Conservation (phyloP, 2,888 invertebrate genomes). For the Erebia epiphron region DNA sequence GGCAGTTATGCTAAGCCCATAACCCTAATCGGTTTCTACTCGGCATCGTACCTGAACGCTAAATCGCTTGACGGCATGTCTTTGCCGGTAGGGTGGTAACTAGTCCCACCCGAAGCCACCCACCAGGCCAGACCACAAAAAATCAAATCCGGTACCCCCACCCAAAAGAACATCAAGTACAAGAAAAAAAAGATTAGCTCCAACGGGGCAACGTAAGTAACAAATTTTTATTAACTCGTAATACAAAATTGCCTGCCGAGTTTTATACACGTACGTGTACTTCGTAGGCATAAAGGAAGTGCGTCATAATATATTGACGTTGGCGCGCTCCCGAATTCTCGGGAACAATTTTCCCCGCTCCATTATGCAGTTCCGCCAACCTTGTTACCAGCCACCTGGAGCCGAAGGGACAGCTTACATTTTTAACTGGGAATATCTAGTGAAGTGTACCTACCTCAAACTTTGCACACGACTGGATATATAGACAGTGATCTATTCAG, state of each 20-base stretch:
- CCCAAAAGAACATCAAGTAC: neutral
- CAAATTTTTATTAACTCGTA: slow-evolving; percentile 17
- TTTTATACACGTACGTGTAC: neutral
- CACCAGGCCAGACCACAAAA: neutral
- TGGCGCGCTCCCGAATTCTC: slow-evolving; percentile 11
- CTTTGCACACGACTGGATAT: neutral
- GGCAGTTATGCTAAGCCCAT: no score
- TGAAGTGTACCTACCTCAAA: neutral
- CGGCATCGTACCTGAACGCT: no score
- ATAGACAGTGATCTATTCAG: no score
- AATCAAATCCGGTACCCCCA: no score
- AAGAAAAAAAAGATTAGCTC: neutral
- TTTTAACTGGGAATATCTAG: slow-evolving; percentile 12
- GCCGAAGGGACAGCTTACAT: slow-evolving; percentile 22
- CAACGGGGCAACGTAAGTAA: slow-evolving; percentile 3
- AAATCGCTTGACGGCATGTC: neutral
- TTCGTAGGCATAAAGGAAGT: neutral
- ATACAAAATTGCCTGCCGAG: slow-evolving; percentile 3
- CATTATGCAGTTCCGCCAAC: slow-evolving; percentile 32
- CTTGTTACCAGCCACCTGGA: slow-evolving; percentile 27
- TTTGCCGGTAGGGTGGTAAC: neutral
- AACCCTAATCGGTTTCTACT: no score
- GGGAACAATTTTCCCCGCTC: slow-evolving; percentile 20
- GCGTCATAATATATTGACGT: slow-evolving; percentile 24
- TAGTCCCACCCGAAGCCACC: no score